Percentiles rank a stretch among this genome's conserved stretches.
Evolutionary conservation across 2,113 vertebrate species (phyloP).

Genomic region (Atractosteus spatula): DNA sequence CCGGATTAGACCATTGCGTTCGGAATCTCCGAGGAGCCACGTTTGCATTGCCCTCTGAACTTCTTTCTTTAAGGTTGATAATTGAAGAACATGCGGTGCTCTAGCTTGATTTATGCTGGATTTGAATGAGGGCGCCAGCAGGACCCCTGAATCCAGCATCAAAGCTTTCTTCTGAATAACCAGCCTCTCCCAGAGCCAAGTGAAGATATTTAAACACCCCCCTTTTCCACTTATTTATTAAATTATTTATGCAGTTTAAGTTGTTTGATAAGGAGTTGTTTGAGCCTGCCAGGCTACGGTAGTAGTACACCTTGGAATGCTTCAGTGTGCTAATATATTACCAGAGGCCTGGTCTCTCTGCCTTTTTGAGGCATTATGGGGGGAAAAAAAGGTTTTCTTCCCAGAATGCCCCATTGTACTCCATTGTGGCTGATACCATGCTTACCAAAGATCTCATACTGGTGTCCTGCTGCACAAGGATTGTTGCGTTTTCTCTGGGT

Average conservation of each 20-base stretch:
- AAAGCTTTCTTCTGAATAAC: slow-evolving; percentile 44
- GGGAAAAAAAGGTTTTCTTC: too few species aligned
- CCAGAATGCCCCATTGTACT: too few species aligned
- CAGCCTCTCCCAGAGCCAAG: slow-evolving; percentile 56
- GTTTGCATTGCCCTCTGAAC: slow-evolving; percentile 41
- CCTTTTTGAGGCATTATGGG: neutral
- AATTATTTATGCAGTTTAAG: slow-evolving; percentile 25
- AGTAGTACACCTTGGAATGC: neutral
- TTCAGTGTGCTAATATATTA: slow-evolving; percentile 9
- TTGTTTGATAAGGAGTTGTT: neutral
- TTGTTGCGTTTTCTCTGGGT: too few species aligned
- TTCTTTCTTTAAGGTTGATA: slow-evolving; percentile 46
- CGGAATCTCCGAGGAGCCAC: slow-evolving; percentile 1
- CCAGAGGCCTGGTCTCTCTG: neutral
- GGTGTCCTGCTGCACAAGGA: too few species aligned
- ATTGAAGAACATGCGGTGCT: slow-evolving; percentile 41
- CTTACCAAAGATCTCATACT: too few species aligned
- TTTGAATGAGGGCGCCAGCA: slow-evolving; percentile 46
- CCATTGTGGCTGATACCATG: too few species aligned
- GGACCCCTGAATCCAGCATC: slow-evolving; percentile 30
- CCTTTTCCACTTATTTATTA: slow-evolving; percentile 28
- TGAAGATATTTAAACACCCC: slow-evolving; percentile 51
- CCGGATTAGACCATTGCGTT: too few species aligned
- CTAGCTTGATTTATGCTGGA: neutral
- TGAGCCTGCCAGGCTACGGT: slow-evolving; percentile 3